Percentiles rank a stretch among this genome's conserved stretches.
Evolutionary conservation across 2,113 vertebrate genomes (phyloP).

Genomic region (Gadus macrocephalus): DNA sequence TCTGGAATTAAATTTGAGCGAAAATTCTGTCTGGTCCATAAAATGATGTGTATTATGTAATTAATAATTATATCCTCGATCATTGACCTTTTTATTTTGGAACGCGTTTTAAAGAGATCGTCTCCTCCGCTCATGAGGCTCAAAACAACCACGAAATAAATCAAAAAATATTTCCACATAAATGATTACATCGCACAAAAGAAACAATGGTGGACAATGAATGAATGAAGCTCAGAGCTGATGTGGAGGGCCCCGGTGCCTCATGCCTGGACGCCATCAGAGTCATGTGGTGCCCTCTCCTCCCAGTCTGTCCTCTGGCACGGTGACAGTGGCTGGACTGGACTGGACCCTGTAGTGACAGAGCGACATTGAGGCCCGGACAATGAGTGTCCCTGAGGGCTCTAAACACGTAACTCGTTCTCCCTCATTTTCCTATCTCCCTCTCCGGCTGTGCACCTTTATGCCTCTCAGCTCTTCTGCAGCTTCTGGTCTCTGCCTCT

Average conservation of each 20-base stretch:
- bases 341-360: slow-evolving; percentile 49
- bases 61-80: no score
- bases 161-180: no score
- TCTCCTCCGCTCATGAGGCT: no score
- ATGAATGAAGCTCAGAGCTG: neutral
- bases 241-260: slow-evolving; percentile 1
- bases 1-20: no score
- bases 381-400: slow-evolving; percentile 55
- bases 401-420: slow-evolving; percentile 39
- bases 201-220: no score
- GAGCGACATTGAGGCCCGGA: slow-evolving; percentile 63
- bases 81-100: no score
- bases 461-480: slow-evolving; percentile 31
- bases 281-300: neutral
- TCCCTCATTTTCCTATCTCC: slow-evolving; percentile 3
- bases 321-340: slow-evolving; percentile 47
- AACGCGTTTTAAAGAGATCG: no score
- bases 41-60: no score
- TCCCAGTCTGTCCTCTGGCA: slow-evolving; percentile 49
- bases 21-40: no score
- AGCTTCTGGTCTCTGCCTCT: slow-evolving; percentile 23
- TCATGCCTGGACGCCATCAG: slow-evolving; percentile 8
- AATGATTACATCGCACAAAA: no score
- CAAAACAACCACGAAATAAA: no score
- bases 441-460: neutral